phyloP scores from a whole-genome alignment of 1,140 invertebrate species.

The Trichonephila clavipes region DNA sequence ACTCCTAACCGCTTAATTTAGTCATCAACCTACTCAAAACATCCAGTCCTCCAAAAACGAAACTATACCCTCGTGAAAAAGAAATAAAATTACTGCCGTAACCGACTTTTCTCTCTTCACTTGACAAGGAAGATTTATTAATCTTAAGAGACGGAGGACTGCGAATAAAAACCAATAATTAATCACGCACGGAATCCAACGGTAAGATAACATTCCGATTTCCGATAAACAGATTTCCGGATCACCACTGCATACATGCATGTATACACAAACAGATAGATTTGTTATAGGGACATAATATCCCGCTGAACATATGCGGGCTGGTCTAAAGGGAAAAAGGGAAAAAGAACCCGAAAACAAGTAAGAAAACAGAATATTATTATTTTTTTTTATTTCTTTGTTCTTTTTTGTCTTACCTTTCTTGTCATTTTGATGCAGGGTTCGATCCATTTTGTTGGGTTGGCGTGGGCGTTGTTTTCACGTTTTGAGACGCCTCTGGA shows the following conservation, averaged over 20 bases:
- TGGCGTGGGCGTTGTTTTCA: conserved; percentile 69
- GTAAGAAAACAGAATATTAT: background rate
- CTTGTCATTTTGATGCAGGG: conserved; percentile 6
- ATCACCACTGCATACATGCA: conserved; percentile 9
- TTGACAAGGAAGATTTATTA: conserved; percentile 64
- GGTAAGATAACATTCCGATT: conserved; percentile 65
- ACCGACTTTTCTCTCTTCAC: background rate
- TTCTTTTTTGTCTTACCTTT: background rate
- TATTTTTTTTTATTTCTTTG: background rate
- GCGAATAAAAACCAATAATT: conserved; percentile 72
- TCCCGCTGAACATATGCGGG: conserved; percentile 1
- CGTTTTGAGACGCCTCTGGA: conserved; percentile 6
- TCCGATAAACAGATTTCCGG: conserved; percentile 72
- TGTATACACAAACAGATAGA: conserved; percentile 29
- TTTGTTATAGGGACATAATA: conserved; percentile 37
- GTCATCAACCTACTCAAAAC: conserved; percentile 20
- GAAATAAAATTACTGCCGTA: conserved; percentile 38
- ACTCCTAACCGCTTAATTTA: background rate
- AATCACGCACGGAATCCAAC: conserved; percentile 66
- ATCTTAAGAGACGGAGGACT: conserved; percentile 47
- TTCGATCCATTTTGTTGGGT: conserved; percentile 56
- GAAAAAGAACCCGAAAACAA: conserved; percentile 9
- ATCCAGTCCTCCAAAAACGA: conserved; percentile 1
- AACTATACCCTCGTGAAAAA: background rate
- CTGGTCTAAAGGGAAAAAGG: background rate